Evolutionary conservation across 1,140 invertebrate genomes (phyloP), one percentile per base, ranked within the genome.

Genomic region (Zaprionus ornatus): DNA sequence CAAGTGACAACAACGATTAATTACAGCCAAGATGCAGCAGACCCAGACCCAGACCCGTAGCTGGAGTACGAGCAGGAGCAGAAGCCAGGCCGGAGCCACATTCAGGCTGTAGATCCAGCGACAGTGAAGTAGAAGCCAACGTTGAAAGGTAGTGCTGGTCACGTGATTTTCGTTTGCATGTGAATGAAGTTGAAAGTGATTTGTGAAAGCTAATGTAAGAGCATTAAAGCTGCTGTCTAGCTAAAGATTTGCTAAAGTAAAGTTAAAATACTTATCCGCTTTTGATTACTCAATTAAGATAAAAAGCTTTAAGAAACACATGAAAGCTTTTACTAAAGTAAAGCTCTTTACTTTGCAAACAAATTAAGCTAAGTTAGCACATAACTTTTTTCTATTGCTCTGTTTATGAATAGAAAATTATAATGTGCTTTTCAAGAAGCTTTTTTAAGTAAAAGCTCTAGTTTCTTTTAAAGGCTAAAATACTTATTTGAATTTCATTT

Each of bases 1-100:
- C 68, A 76, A 76, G 74, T 76, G 74, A 76, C 74, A 76, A 76
- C 69, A 76, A 61, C 74, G 74, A 76, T 76, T 76, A 76, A 76
- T 72, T 72, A 76, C 69, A 76, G 74, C 56, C 68, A 61, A 75
- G 67, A 75, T 71, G 60, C 67, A 71, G 60, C 23, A 48, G 35
- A 73, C 23, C 17, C 40, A 54, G 42, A 54, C 55, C 17, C 61
- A 55, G 45, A 21, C 10, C 5, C 56, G 48, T 17, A 3, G 4
- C n/a, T 13, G 2, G 37, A 29, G 13, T 40, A 40, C 5, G 13
- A 15, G 37, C 3, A 4, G 9, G 2, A 37, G 19, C 32, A 23
- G 35, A 21, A 23, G 35, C n/a, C 17, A 15, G 27, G 37, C 50
- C 37, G 42, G 7, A n/a, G 19, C n/a, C 10, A 35, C 32, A 40